Evolutionary conservation across 2,113 vertebrate species (phyloP).

Genomic region (Hystrix cristata): DNA sequence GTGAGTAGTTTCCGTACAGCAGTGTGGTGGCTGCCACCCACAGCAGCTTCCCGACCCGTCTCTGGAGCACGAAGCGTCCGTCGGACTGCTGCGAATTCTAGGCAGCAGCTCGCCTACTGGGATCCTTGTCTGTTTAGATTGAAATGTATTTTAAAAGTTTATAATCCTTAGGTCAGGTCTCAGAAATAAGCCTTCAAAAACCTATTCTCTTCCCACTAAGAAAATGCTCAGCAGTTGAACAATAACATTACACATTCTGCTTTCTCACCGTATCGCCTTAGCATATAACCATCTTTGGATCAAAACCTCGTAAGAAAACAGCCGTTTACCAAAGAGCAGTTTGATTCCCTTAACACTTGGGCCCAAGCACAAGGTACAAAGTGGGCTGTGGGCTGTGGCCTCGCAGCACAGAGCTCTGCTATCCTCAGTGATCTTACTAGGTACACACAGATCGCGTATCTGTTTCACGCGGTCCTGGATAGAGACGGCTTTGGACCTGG

Average conservation of each 20-base stretch:
- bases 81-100: background rate
- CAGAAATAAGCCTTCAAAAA: background rate
- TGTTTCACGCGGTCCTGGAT: background rate
- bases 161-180: background rate
- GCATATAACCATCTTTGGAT: background rate
- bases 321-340: slow-evolving; percentile 42
- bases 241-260: slow-evolving; percentile 20
- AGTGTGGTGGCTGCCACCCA: background rate
- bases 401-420: background rate
- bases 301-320: slow-evolving; percentile 41
- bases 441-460: background rate
- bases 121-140: background rate
- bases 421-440: slow-evolving; percentile 3
- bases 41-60: background rate
- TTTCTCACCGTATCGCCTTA: background rate
- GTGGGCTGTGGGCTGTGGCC: background rate
- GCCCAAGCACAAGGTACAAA: background rate
- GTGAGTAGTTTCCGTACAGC: background rate
- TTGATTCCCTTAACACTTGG: slow-evolving; percentile 1
- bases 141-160: background rate
- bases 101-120: background rate
- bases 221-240: slow-evolving; percentile 39
- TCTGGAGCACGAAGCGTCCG: background rate
- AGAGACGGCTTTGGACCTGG: background rate
- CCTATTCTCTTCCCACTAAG: slow-evolving; percentile 13